Conservation (phyloP, 2,797 vertebrate species). For the Labeo calbasu region DNA sequence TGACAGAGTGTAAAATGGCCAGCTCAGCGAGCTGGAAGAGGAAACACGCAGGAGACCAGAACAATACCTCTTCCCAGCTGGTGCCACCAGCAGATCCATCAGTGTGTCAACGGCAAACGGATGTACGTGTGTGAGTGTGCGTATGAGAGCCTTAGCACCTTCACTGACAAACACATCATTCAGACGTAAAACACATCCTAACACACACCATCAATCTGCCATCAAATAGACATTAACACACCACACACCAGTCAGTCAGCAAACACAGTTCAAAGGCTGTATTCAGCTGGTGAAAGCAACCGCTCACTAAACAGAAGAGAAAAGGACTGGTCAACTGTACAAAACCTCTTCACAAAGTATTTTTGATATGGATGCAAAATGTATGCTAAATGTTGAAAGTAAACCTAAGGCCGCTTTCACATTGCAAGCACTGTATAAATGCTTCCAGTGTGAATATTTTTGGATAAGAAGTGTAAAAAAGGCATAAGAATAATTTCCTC, state of each 20-base stretch:
- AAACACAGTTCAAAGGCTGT: slow-evolving; percentile 41
- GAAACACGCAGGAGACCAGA: slow-evolving; percentile 47
- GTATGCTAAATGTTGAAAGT: no score
- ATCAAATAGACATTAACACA: slow-evolving; percentile 47
- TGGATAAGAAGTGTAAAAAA: no score
- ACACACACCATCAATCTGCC: slow-evolving; percentile 59
- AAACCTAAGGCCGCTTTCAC: no score
- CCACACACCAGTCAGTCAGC: slow-evolving; percentile 36
- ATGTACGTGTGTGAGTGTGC: slow-evolving; percentile 34
- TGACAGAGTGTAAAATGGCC: slow-evolving; percentile 43
- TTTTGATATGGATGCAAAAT: background rate
- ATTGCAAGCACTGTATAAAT: no score
- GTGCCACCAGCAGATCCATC: slow-evolving; percentile 44
- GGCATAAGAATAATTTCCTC: no score
- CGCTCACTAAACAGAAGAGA: slow-evolving; percentile 19
- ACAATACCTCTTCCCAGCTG: slow-evolving; percentile 58
- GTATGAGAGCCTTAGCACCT: slow-evolving; percentile 47
- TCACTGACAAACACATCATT: slow-evolving; percentile 56
- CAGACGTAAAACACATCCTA: slow-evolving; percentile 48
- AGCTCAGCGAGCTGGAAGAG: slow-evolving; percentile 54
- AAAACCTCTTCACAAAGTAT: background rate
- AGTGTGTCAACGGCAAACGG: slow-evolving; percentile 49
- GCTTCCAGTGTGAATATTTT: no score
- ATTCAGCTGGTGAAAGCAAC: slow-evolving; percentile 43
- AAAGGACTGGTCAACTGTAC: slow-evolving; percentile 4